Evolutionary conservation across 1,140 invertebrate species (phyloP).

Genomic region (Drosophila pseudoananassae): DNA sequence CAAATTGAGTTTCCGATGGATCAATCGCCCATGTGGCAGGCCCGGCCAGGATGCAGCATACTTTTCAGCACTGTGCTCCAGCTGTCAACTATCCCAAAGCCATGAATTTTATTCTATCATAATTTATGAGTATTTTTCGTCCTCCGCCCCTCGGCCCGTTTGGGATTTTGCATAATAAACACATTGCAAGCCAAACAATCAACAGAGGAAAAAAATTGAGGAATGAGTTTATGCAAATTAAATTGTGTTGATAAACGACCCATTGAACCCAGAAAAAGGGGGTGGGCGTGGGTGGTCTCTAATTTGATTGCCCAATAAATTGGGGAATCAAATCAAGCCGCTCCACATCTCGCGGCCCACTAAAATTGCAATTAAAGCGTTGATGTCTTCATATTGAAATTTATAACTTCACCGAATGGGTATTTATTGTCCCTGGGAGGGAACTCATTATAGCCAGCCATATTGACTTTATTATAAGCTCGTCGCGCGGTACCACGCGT

Average conservation of each 20-base stretch:
- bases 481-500: background rate
- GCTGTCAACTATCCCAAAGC: slow-evolving; percentile 25
- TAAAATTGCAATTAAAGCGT: slow-evolving; percentile 62
- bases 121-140: slow-evolving; percentile 32
- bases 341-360: slow-evolving; percentile 10
- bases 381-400: slow-evolving; percentile 68
- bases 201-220: background rate
- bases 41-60: slow-evolving; percentile 19
- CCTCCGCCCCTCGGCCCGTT: background rate
- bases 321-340: slow-evolving; percentile 25
- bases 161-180: slow-evolving; percentile 45
- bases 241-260: slow-evolving; percentile 44
- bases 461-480: slow-evolving; percentile 63
- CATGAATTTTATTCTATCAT: slow-evolving; percentile 28
- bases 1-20: slow-evolving; percentile 32
- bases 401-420: slow-evolving; percentile 58
- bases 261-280: background rate
- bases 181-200: slow-evolving; percentile 25
- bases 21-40: slow-evolving; percentile 15
- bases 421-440: slow-evolving; percentile 52
- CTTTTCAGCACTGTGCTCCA: slow-evolving; percentile 26
- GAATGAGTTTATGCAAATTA: slow-evolving; percentile 47
- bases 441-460: slow-evolving; percentile 28
- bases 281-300: slow-evolving; percentile 2
- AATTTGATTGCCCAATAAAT: slow-evolving; percentile 52